A percentile compares a stretch with the other conserved stretches of the same genome.
These are phyloP conservation scores for Elegia similella DNA, from an alignment of 2,888 invertebrate genomes.

Conservation along the genomic window DNA sequence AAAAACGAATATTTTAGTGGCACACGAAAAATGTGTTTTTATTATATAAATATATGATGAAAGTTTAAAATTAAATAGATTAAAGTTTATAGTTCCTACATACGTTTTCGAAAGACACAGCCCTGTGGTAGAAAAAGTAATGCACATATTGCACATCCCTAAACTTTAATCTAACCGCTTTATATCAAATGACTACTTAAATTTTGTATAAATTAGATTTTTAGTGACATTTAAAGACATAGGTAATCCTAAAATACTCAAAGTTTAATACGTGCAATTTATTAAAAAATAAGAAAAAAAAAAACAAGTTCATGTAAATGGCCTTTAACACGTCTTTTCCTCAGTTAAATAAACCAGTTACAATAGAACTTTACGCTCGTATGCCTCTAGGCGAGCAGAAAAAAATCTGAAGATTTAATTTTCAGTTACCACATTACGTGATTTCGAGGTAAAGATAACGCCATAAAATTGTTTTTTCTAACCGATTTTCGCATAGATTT, in stretches of 20 bases:
- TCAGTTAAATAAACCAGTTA: constrained; percentile 28
- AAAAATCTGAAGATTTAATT: constrained; percentile 21
- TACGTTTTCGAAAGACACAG: too few relatives aligned
- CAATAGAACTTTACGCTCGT: constrained; percentile 47
- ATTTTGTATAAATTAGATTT: too few relatives aligned
- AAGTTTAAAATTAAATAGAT: too few relatives aligned
- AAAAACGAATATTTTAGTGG: background rate
- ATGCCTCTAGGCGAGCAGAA: constrained; percentile 27
- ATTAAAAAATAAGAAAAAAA: constrained; percentile 4
- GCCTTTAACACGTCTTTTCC: constrained; percentile 35
- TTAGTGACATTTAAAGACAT: too few relatives aligned
- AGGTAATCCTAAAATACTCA: background rate
- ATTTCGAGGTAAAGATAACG: constrained; percentile 30
- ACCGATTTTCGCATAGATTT: background rate
- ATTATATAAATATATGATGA: too few relatives aligned
- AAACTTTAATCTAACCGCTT: too few relatives aligned
- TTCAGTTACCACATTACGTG: constrained; percentile 35
- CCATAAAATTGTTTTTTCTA: background rate
- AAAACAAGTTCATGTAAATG: constrained; percentile 9
- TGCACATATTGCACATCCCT: too few relatives aligned
- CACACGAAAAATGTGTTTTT: too few relatives aligned
- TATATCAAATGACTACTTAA: too few relatives aligned
- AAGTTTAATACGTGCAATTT: background rate
- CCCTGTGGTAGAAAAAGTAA: too few relatives aligned
- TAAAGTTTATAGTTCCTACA: too few relatives aligned